Percentiles rank a stretch among this genome's conserved stretches.
Evolutionary conservation across 2,113 vertebrate species (phyloP).

Genomic region (Diglossa brunneiventris): DNA sequence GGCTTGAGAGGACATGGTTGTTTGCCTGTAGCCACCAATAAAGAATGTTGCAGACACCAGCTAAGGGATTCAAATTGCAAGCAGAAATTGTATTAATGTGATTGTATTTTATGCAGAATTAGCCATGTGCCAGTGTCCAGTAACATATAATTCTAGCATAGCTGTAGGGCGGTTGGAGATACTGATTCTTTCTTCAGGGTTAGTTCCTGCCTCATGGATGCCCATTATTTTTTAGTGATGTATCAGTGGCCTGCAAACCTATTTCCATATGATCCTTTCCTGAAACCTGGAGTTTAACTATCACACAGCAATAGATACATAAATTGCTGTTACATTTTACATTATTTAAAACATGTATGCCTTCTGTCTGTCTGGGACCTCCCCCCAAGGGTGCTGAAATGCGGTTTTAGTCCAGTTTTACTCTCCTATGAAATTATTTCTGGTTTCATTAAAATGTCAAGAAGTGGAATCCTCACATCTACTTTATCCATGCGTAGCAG

Average conservation of each 20-base stretch:
- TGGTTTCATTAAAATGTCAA: background rate
- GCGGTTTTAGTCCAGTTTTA: background rate
- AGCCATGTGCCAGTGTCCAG: background rate
- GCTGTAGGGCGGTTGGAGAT: background rate
- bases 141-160: background rate
- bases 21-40: background rate
- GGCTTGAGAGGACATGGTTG: background rate
- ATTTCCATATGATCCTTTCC: background rate
- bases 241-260: background rate
- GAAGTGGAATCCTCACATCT: background rate
- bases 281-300: background rate
- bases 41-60: background rate
- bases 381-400: background rate
- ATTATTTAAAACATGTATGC: background rate
- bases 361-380: background rate
- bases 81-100: background rate
- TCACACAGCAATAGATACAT: background rate
- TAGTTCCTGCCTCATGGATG: background rate
- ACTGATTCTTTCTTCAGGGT: background rate
- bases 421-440: background rate
- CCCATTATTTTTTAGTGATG: background rate
- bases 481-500: background rate
- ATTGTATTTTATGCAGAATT: background rate
- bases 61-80: background rate
- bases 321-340: background rate